Percentiles rank a stretch among this genome's conserved stretches.
These are phyloP conservation scores for Dynastes hyllus DNA, from an alignment of 2,888 invertebrate species.

Conservation along the genomic window DNA sequence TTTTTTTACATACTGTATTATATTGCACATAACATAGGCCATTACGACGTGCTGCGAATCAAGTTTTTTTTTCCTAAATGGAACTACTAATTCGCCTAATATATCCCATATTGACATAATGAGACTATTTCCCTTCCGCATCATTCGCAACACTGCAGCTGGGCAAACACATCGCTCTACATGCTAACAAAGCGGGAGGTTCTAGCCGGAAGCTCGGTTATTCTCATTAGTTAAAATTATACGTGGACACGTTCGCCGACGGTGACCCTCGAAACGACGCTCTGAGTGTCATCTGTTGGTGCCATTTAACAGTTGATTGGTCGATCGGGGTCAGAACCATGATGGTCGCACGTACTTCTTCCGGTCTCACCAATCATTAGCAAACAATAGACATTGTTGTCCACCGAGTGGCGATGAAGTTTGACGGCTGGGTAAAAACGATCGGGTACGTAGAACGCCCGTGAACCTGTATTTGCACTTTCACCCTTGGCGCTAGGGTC, in stretches of 20 bases:
- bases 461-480: constrained; percentile 41
- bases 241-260: constrained; percentile 38
- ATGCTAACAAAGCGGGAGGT: constrained; percentile 18
- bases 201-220: constrained; percentile 16
- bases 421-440: constrained; percentile 54
- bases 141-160: not conserved
- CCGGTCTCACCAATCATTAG: constrained; percentile 56
- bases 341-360: constrained; percentile 54
- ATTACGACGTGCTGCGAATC: not conserved
- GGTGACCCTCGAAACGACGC: constrained; percentile 43
- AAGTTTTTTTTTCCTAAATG: not conserved
- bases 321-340: constrained; percentile 48
- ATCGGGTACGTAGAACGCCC: constrained; percentile 16
- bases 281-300: constrained; percentile 50
- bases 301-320: constrained; percentile 53
- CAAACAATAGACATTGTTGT: constrained; percentile 57
- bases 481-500: constrained; percentile 32
- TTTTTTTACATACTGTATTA: no score
- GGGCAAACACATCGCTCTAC: constrained; percentile 11
- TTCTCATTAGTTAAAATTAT: constrained; percentile 40
- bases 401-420: constrained; percentile 55
- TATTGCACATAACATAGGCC: no score
- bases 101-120: not conserved
- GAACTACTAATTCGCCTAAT: not conserved
- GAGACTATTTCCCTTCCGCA: not conserved